These are phyloP conservation scores for Trissonchulus sp. DNA, from an alignment of 2,888 invertebrate genomes.

Conservation along the genomic window DNA sequence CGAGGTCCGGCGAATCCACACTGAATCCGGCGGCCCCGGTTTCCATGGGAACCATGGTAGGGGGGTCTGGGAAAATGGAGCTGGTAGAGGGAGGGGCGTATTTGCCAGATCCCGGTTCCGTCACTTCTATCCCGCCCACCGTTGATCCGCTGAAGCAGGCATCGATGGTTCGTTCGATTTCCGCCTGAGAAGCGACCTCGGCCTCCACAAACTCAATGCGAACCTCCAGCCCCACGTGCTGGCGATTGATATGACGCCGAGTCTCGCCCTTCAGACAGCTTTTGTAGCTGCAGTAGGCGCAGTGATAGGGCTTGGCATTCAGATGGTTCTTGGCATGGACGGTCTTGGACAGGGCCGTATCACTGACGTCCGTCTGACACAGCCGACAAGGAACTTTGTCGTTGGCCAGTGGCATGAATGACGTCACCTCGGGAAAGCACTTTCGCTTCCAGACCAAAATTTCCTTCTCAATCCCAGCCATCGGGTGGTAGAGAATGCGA, in stretches of 20 bases:
- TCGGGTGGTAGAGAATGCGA: constrained; percentile 22
- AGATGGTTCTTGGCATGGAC: constrained; percentile 33
- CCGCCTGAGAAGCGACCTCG: constrained; percentile 14
- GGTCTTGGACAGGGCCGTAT: constrained; percentile 22
- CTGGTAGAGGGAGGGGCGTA: too few species aligned
- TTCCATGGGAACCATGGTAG: neutral
- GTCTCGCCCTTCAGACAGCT: constrained; percentile 33
- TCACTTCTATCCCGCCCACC: neutral
- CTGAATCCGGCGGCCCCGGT: too few species aligned
- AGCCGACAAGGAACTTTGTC: constrained; percentile 19
- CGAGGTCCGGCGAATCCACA: too few species aligned
- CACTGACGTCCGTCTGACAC: constrained; percentile 26
- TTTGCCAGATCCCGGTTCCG: neutral
- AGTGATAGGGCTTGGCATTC: constrained; percentile 32
- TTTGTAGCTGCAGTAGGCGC: constrained; percentile 30
- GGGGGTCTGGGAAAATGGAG: too few species aligned
- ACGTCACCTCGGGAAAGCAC: constrained; percentile 29
- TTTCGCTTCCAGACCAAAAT: constrained; percentile 25
- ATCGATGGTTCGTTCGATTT: constrained; percentile 28
- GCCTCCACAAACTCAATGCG: constrained; percentile 22
- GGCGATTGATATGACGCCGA: constrained; percentile 30
- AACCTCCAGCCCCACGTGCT: constrained; percentile 15
- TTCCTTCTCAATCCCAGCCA: constrained; percentile 26
- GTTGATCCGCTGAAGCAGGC: constrained; percentile 26
- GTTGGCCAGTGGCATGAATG: constrained; percentile 5